phyloP scores from a whole-genome alignment of 2,797 vertebrate species.

The Pseudochirops cupreus region DNA sequence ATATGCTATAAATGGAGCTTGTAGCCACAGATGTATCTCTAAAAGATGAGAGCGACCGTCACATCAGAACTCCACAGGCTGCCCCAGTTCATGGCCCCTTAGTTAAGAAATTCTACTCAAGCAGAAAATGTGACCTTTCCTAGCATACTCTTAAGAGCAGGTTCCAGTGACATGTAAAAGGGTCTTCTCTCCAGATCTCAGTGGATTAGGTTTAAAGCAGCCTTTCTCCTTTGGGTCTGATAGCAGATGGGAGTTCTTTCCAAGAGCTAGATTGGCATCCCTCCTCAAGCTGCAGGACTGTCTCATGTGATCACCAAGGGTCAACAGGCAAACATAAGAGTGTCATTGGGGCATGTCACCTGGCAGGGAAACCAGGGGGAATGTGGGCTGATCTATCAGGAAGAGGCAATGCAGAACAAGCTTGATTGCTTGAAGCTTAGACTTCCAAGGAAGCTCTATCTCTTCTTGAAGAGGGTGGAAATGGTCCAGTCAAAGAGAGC shows the following conservation, averaged over 20 bases:
- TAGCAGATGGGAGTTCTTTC: conserved; percentile 83
- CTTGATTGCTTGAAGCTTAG: not conserved
- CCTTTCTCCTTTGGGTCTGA: conserved; percentile 79
- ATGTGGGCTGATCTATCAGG: not conserved
- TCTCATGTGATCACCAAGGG: conserved; percentile 54
- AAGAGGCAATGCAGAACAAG: not conserved
- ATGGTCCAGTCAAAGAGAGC: not conserved
- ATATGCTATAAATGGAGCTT: conserved; percentile 85
- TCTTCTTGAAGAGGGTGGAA: not conserved
- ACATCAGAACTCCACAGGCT: conserved; percentile 88
- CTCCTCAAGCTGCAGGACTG: conserved; percentile 63
- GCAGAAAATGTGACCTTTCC: conserved; percentile 89
- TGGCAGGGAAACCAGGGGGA: not conserved
- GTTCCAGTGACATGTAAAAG: conserved; percentile 83
- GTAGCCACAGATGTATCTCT: conserved; percentile 84
- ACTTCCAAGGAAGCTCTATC: not conserved
- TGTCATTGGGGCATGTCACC: conserved; percentile 1
- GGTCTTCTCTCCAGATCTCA: conserved; percentile 86
- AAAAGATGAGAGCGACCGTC: conserved; percentile 85
- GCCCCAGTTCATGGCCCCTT: conserved; percentile 82
- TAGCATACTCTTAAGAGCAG: conserved; percentile 89
- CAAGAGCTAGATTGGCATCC: conserved; percentile 74
- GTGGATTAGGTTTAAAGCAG: conserved; percentile 86
- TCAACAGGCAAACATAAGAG: conserved; percentile 46
- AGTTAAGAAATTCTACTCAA: conserved; percentile 84